Evolutionary conservation across 2,888 invertebrate species (phyloP), one percentile per base, ranked within the genome.

Genomic region (Macropis europaea): DNA sequence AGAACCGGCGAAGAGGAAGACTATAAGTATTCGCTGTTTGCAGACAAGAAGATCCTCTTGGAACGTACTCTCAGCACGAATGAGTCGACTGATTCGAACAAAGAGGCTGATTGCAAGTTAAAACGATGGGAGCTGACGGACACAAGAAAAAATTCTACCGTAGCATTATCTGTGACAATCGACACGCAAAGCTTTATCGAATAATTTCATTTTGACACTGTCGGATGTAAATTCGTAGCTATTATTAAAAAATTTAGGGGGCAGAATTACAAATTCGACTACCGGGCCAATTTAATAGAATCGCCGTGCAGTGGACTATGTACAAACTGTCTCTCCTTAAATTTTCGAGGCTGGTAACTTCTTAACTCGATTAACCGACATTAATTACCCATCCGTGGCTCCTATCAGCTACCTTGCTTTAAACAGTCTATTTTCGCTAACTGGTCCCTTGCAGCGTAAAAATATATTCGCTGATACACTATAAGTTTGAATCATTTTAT

Each of bases 21-120:
- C 48, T 73, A 81, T 77, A 76, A 77, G 67, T 69, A 82, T 82
- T 84, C 70, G 78, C 24, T 77, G 76, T 85, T 73, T 52, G 84
- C 73, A 82, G 84, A 87, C 78, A 83, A 19, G 11, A 47, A 77
- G 74, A 87, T 85, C 84, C 82, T 81, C 78, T 84, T 66, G 63
- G 71, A 64, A 61, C 62, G 43, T 56, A 48, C 77, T 79, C 80
- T 83, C 71, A 79, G 84, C 83, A 83, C 82, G 84, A 79, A 79
- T 81, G 47, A 73, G 59, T 47, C 34, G 42, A 34, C 38, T 28
- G 64, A 32, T 45, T 57, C 15, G 6, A 63, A 36, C 42, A 48
- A 56, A 38, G 34, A 45, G n/a, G 15, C 17, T 19, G 26, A 13
- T 30, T 17, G 26, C 26, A 32, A 42, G 15, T 61, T 17, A 24